Percentiles rank a stretch among this genome's conserved stretches.
Conservation (phyloP, 2,113 vertebrate genomes). For the Penelope pileata region DNA sequence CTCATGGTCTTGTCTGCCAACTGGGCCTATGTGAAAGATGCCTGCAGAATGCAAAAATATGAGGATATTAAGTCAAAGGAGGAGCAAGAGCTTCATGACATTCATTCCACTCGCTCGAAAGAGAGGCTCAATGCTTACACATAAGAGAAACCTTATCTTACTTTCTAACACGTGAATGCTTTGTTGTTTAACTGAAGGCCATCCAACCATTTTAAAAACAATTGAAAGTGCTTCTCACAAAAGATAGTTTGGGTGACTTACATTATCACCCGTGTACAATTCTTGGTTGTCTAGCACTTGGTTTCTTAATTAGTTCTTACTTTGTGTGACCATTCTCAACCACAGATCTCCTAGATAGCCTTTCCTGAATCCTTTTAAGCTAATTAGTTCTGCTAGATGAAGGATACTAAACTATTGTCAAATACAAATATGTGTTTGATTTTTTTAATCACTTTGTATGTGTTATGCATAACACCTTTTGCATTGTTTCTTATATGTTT, state of each 20-base stretch:
- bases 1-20: conserved; percentile 99
- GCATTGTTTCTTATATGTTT: conserved; percentile 85
- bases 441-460: conserved; percentile 80
- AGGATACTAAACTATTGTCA: conserved; percentile 75
- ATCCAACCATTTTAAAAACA: conserved; percentile 77
- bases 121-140: conserved; percentile 99
- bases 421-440: conserved; percentile 76
- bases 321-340: conserved; percentile 74
- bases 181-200: conserved; percentile 81
- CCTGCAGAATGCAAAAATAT: conserved; percentile 98
- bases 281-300: conserved; percentile 79
- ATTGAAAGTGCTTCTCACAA: conserved; percentile 83
- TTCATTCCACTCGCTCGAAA: conserved; percentile 99
- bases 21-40: conserved; percentile 99
- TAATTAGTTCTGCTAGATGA: conserved; percentile 73
- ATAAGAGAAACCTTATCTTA: conserved; percentile 79
- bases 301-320: conserved; percentile 75
- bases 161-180: conserved; percentile 72
- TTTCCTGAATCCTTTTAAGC: conserved; percentile 68
- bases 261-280: conserved; percentile 59
- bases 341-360: conserved; percentile 79
- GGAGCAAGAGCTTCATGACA: conserved; percentile 98
- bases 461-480: conserved; percentile 81
- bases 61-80: conserved; percentile 99
- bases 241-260: conserved; percentile 75